Evolutionary conservation across 2,113 vertebrate species (phyloP), one percentile per base, ranked within the genome.

Genomic region (Protomyctophum bolini): DNA sequence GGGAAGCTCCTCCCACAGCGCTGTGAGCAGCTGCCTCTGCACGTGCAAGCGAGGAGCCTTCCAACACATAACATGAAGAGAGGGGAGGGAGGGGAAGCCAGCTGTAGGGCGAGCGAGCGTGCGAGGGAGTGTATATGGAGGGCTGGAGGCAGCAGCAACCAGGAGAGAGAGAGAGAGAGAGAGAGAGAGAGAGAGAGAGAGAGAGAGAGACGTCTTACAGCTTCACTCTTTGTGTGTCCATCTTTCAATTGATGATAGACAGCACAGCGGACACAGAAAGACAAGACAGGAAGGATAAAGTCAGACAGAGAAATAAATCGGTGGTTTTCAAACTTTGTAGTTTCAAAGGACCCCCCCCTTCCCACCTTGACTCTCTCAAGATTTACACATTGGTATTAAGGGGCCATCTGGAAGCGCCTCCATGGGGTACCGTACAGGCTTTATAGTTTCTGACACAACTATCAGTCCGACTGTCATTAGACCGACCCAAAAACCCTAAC

Each of bases 1-100:
- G 90, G 89, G 87, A 91, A 89, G 33, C 84, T 91, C 90, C 89
- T 87, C 84, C 89, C 86, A 89, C 84, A 80, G 33, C 82, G 81
- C 82, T 87, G 51, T 73, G 76, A 86, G 86, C 84, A 83, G 74
- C 86, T 63, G 8, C 12, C 75, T 67, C 81, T 85, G 91, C 90
- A 92, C 83, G 82, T 88, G 91, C 84, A 77, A 82, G 77, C 83
- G 75, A 86, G 67, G 80, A 29, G 63, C 83, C 86, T 77, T 84
- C 78, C 84, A 82, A 88, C 81, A 81, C 82, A 91, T 81, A 89
- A 88, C 80, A 84, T 77, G 82, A 83, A 63, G 70, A 49, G 68
- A 56, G 58, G 72, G 63, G 58, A 66, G 41, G 9, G 48, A 14
- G 7, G 58, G 12, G 55, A 66, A 75, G 78, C 73, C 88, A 89